A percentile compares a stretch with the other conserved stretches of the same genome.
Evolutionary conservation across 2,113 vertebrate species (phyloP).

Genomic region (Stomatorhinus ivindoensis): DNA sequence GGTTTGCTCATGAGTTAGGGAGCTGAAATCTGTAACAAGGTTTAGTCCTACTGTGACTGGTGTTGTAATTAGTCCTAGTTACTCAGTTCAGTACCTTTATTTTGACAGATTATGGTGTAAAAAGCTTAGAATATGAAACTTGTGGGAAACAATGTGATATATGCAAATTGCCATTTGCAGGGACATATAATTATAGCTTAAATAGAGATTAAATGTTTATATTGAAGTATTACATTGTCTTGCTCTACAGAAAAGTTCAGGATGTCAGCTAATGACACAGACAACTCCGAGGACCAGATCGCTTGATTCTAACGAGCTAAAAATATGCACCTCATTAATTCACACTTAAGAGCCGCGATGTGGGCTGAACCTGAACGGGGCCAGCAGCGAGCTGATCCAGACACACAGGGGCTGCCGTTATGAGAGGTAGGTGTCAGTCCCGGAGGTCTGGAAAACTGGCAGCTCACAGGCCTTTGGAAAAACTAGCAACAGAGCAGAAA

Average conservation of each 20-base stretch:
- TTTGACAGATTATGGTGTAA: not conserved
- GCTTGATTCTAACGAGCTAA: not conserved
- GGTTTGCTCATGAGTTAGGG: not conserved
- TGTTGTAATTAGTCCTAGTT: not conserved
- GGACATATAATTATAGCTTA: not conserved
- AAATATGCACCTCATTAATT: not conserved
- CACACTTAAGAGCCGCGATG: not conserved
- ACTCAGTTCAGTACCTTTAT: not conserved
- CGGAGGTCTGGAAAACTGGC: not conserved
- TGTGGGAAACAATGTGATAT: not conserved
- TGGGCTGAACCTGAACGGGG: not conserved
- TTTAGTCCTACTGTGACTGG: not conserved
- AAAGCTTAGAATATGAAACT: not conserved
- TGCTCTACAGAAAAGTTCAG: not conserved
- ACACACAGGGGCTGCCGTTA: not conserved
- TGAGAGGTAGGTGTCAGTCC: not conserved
- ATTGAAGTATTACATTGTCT: not conserved
- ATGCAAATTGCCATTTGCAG: not conserved
- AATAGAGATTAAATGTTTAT: not conserved
- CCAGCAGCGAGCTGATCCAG: not conserved
- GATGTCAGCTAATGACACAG: not conserved
- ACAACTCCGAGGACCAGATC: not conserved
- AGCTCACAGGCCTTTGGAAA: not conserved
- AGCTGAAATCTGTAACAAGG: not conserved
- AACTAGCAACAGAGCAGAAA: not conserved